Percentiles rank a stretch among this genome's conserved stretches.
These are phyloP conservation scores for Myathropa florea DNA, from an alignment of 2,888 invertebrate species.

Conservation along the genomic window DNA sequence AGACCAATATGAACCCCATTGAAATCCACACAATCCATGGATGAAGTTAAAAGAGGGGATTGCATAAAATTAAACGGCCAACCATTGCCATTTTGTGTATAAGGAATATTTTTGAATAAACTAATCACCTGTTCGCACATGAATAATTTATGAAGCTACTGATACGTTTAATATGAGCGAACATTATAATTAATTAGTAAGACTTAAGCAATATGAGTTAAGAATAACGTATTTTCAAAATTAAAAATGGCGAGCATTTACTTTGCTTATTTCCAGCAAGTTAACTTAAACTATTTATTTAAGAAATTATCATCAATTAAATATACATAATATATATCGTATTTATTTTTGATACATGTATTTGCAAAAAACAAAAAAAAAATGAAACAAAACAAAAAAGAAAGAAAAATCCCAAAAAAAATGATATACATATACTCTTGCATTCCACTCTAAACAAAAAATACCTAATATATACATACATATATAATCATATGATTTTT, in stretches of 20 bases:
- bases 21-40: background rate
- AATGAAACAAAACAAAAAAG: slow-evolving; percentile 2
- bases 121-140: background rate
- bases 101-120: background rate
- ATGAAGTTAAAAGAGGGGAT: background rate
- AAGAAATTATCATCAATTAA: background rate
- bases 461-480: slow-evolving; percentile 43
- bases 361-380: slow-evolving; percentile 27
- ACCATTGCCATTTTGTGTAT: slow-evolving; percentile 13
- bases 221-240: background rate
- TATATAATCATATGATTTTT: slow-evolving; percentile 38
- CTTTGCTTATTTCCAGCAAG: background rate
- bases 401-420: slow-evolving; percentile 2
- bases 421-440: slow-evolving; percentile 6
- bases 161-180: background rate
- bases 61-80: background rate
- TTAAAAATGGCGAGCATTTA: background rate
- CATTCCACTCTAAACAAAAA: slow-evolving; percentile 59
- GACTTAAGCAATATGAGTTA: background rate
- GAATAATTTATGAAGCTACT: background rate
- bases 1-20: background rate
- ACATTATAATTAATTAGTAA: background rate
- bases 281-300: slow-evolving; percentile 17
- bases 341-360: slow-evolving; percentile 67
- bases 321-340: slow-evolving; percentile 7